Evolutionary conservation across 2,113 vertebrate genomes (phyloP).

Genomic region (Ammodytes dubius): DNA sequence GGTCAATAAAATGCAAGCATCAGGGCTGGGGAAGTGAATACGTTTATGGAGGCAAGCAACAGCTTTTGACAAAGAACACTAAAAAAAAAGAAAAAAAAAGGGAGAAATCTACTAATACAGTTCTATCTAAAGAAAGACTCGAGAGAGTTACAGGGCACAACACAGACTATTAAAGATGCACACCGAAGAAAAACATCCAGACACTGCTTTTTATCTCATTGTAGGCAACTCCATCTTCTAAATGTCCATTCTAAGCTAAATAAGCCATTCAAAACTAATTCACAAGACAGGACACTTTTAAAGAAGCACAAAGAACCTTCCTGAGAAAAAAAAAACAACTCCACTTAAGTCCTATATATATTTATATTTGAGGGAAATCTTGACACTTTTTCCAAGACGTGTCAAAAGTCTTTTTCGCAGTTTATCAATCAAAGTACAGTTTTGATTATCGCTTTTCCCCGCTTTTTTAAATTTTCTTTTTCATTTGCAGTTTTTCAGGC

Average conservation of each 20-base stretch:
- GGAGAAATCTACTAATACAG: slow-evolving; percentile 56
- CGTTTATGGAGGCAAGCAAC: slow-evolving; percentile 56
- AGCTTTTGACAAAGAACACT: slow-evolving; percentile 55
- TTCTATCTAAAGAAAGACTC: slow-evolving; percentile 49
- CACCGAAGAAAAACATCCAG: slow-evolving; percentile 62
- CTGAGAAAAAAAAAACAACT: slow-evolving; percentile 58
- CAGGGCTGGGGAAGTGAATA: slow-evolving; percentile 42
- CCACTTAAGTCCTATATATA: slow-evolving; percentile 2
- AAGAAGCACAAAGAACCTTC: slow-evolving; percentile 45
- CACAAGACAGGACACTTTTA: slow-evolving; percentile 34
- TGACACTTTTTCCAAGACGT: slow-evolving; percentile 6
- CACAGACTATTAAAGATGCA: slow-evolving; percentile 66
- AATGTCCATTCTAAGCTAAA: slow-evolving; percentile 10
- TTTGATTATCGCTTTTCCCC: slow-evolving; percentile 18
- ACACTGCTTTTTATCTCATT: slow-evolving; percentile 11
- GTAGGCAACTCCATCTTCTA: slow-evolving; percentile 13
- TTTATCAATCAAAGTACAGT: slow-evolving; percentile 44
- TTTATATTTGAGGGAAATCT: slow-evolving; percentile 45
- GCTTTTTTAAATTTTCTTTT: slow-evolving; percentile 14
- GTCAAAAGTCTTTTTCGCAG: slow-evolving; percentile 36
- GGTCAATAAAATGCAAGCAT: slow-evolving; percentile 83
- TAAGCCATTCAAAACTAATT: slow-evolving; percentile 6
- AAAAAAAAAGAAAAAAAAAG: slow-evolving; percentile 36
- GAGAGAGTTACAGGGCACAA: slow-evolving; percentile 68
- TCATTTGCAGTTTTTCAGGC: slow-evolving; percentile 44